Evolutionary conservation across 2,797 vertebrate genomes (phyloP).

Genomic region (Tinamus major): DNA sequence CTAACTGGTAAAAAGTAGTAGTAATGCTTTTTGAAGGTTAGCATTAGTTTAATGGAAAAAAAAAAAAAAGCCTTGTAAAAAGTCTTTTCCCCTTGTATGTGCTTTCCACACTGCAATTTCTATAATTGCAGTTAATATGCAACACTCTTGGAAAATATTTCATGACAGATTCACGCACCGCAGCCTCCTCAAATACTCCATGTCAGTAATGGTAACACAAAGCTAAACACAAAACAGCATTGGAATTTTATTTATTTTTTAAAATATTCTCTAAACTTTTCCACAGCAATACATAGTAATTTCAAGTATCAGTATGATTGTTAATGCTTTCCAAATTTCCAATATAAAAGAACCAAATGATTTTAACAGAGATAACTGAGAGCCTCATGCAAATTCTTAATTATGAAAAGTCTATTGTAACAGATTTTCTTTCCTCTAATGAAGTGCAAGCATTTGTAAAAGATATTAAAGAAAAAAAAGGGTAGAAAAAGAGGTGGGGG

Average conservation of each 20-base stretch:
- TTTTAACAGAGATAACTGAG: not conserved
- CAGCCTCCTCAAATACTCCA: not conserved
- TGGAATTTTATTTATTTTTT: not conserved
- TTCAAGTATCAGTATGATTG: not conserved
- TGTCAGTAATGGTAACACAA: not conserved
- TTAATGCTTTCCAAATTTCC: not conserved
- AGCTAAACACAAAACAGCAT: not conserved
- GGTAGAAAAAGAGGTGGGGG: not conserved
- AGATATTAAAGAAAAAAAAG: too few relatives aligned
- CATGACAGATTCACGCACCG: not conserved
- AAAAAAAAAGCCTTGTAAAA: not conserved
- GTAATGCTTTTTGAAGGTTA: not conserved
- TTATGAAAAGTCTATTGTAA: not conserved
- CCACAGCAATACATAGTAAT: not conserved
- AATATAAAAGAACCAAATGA: not conserved
- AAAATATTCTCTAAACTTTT: not conserved
- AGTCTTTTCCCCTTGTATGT: not conserved
- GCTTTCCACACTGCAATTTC: not conserved
- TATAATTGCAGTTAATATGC: not conserved
- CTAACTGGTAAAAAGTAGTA: not conserved
- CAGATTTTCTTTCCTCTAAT: not conserved
- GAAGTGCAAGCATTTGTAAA: not conserved
- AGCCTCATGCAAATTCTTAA: not conserved
- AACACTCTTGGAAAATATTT: not conserved
- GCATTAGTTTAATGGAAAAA: not conserved